Percentiles rank a stretch among this genome's conserved stretches.
Evolutionary conservation across 2,797 vertebrate species (phyloP).

Genomic region (Pseudocheirus occidentalis): DNA sequence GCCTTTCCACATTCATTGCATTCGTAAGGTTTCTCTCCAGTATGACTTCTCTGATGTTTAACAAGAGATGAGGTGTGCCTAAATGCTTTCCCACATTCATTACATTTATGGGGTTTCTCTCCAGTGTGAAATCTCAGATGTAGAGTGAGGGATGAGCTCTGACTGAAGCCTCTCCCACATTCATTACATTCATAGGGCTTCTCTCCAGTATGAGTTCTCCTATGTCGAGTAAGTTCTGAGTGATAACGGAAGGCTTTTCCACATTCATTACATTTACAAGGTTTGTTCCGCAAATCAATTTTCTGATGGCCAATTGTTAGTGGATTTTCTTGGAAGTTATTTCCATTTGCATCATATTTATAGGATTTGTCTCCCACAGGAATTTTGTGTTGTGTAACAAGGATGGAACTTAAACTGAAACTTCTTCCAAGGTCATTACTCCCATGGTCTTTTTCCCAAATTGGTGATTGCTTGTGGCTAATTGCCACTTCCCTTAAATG

Average conservation of each 20-base stretch:
- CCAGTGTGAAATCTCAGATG: constrained; percentile 72
- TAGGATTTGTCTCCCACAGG: background rate
- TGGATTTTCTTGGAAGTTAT: constrained; percentile 3
- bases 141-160: constrained; percentile 65
- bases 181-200: constrained; percentile 68
- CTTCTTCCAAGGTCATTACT: background rate
- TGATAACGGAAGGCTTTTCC: constrained; percentile 51
- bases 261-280: constrained; percentile 55
- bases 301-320: constrained; percentile 13
- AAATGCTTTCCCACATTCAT: constrained; percentile 53
- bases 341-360: background rate
- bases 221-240: constrained; percentile 53
- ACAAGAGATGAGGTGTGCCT: constrained; percentile 38
- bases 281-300: constrained; percentile 22
- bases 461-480: constrained; percentile 10
- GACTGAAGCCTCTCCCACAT: constrained; percentile 69
- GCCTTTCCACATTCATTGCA: constrained; percentile 60
- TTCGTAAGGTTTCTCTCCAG: constrained; percentile 53
- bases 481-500: constrained; percentile 22
- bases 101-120: constrained; percentile 59
- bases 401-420: background rate
- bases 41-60: constrained; percentile 58
- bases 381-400: background rate
- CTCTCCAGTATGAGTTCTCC: constrained; percentile 67
- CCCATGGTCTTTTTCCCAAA: background rate